Evolutionary conservation across 2,113 vertebrate species (phyloP).

Genomic region (Vombatus ursinus): DNA sequence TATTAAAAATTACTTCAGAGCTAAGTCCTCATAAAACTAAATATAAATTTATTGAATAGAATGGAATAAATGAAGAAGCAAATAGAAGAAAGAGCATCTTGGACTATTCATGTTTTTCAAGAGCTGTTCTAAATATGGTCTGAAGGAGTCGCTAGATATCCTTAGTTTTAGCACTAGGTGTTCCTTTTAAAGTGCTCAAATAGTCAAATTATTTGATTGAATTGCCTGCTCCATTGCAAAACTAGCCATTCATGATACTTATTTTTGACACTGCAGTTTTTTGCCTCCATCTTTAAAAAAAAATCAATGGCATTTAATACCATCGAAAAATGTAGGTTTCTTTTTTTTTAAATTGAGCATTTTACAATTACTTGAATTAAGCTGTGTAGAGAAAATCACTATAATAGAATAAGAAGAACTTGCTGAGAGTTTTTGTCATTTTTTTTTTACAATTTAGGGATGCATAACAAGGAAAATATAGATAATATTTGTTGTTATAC

Average conservation of each 20-base stretch:
- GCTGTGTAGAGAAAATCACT: constrained; percentile 59
- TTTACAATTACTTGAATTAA: constrained; percentile 78
- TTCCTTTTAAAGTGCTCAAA: constrained; percentile 81
- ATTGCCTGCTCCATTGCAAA: constrained; percentile 84
- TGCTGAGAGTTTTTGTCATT: neutral
- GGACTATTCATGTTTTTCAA: constrained; percentile 60
- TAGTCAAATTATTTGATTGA: constrained; percentile 83
- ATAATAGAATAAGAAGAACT: constrained; percentile 64
- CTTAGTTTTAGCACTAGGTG: constrained; percentile 82
- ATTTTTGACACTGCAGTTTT: constrained; percentile 86
- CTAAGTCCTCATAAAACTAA: constrained; percentile 56
- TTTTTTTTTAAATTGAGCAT: constrained; percentile 67
- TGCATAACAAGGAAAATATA: constrained; percentile 6
- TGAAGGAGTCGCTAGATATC: constrained; percentile 90
- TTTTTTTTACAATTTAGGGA: constrained; percentile 56
- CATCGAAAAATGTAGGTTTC: constrained; percentile 70
- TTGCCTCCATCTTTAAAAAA: constrained; percentile 81
- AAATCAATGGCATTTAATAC: constrained; percentile 78
- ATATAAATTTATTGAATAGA: constrained; percentile 60
- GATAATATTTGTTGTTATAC: constrained; percentile 5
- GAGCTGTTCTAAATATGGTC: constrained; percentile 81
- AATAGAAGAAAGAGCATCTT: constrained; percentile 66
- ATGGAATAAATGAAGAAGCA: constrained; percentile 71
- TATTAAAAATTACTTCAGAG: constrained; percentile 10
- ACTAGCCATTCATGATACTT: constrained; percentile 86